phyloP scores from a whole-genome alignment of 2,888 invertebrate species.

The Neocrepidodera transversa region DNA sequence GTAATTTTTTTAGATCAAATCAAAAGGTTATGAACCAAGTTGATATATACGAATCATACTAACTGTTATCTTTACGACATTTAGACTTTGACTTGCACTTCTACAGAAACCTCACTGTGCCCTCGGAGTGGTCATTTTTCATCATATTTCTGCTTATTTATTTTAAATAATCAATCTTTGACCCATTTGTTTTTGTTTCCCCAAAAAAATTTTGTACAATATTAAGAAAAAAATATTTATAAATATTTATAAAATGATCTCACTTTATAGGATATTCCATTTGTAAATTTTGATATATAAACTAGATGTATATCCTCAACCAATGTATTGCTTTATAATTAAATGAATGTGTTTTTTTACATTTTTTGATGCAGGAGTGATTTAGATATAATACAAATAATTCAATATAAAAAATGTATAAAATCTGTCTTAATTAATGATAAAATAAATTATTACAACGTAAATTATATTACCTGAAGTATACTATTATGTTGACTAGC shows the following conservation, averaged over 20 bases:
- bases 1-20: conserved; percentile 21
- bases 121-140: not conserved
- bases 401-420: no score
- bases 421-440: no score
- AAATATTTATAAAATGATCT: not conserved
- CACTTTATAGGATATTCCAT: not conserved
- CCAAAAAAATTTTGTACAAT: not conserved
- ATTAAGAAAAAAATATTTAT: not conserved
- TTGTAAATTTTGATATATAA: no score
- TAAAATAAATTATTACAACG: no score
- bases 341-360: no score
- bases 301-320: no score
- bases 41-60: conserved; percentile 7
- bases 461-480: conserved; percentile 77
- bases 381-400: no score
- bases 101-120: not conserved
- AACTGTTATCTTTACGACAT: conserved; percentile 23
- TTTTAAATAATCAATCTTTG: not conserved
- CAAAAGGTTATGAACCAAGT: conserved; percentile 20
- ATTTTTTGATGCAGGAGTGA: no score
- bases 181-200: not conserved
- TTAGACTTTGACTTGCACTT: conserved; percentile 27
- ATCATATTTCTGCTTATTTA: not conserved
- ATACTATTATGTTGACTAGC: conserved; percentile 75
- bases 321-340: no score